phyloP scores from a whole-genome alignment of 2,797 vertebrate genomes.

The Limosa lapponica region DNA sequence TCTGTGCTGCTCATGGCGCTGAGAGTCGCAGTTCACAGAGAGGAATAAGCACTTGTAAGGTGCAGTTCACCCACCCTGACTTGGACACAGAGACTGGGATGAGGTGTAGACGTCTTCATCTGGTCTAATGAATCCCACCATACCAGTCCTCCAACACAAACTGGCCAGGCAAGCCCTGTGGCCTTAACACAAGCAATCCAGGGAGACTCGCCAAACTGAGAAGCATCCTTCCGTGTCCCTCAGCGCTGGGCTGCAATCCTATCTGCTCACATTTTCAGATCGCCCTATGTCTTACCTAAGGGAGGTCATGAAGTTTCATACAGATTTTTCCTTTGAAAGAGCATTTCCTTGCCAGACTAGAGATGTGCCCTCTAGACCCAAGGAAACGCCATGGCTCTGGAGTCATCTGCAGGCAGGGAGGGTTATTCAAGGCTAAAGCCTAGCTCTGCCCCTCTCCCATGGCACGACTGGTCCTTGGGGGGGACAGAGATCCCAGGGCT shows the following conservation, averaged over 20 bases:
- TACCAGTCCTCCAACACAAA: background rate
- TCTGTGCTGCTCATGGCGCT: background rate
- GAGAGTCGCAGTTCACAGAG: background rate
- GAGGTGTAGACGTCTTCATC: background rate
- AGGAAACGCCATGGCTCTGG: background rate
- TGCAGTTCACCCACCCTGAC: background rate
- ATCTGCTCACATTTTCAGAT: background rate
- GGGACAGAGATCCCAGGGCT: background rate
- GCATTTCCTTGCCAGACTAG: background rate
- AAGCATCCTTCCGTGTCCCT: background rate
- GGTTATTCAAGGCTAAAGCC: background rate
- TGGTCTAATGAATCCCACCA: background rate
- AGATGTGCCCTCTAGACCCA: background rate
- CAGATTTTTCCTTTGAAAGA: background rate
- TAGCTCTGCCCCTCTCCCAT: background rate
- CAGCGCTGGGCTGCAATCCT: background rate
- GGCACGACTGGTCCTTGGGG: background rate
- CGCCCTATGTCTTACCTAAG: background rate
- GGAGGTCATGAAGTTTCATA: background rate
- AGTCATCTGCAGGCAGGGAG: background rate
- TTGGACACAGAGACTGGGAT: fast-evolving
- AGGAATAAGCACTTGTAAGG: background rate
- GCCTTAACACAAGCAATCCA: background rate
- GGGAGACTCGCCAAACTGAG: background rate
- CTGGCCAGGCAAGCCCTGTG: background rate